Conservation (phyloP, 2,113 vertebrate species). For the Campylomormyrus tamandua region DNA sequence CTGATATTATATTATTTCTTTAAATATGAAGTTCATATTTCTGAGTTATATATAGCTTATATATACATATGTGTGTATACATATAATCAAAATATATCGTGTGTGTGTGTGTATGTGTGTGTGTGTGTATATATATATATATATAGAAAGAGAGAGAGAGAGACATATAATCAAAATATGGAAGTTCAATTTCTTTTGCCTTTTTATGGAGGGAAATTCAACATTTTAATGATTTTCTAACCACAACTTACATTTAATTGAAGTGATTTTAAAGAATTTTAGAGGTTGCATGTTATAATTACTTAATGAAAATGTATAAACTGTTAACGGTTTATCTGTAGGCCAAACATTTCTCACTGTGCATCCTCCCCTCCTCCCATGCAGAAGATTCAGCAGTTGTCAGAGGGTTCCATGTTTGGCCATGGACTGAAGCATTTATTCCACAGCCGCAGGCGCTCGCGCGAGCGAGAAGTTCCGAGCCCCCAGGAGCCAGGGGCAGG, state of each 20-base stretch:
- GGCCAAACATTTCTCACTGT: slow-evolving; percentile 8
- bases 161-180: background rate
- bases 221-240: background rate
- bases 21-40: background rate
- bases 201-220: background rate
- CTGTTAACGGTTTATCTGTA: background rate
- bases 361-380: slow-evolving; percentile 6
- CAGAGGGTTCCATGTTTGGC: slow-evolving; percentile 76
- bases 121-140: background rate
- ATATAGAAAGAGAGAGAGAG: too few species aligned
- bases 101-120: background rate
- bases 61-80: too few species aligned
- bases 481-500: slow-evolving; percentile 50
- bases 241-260: background rate
- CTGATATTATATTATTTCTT: background rate
- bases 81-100: background rate
- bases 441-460: slow-evolving; percentile 69
- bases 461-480: slow-evolving; percentile 62
- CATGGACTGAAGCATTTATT: slow-evolving; percentile 78
- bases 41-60: background rate
- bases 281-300: background rate
- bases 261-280: background rate
- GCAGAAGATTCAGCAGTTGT: slow-evolving; percentile 76
- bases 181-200: background rate
- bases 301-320: background rate